Evolutionary conservation across 2,888 invertebrate species (phyloP), one percentile per base, ranked within the genome.

Genomic region (Xestia rhomboidea): DNA sequence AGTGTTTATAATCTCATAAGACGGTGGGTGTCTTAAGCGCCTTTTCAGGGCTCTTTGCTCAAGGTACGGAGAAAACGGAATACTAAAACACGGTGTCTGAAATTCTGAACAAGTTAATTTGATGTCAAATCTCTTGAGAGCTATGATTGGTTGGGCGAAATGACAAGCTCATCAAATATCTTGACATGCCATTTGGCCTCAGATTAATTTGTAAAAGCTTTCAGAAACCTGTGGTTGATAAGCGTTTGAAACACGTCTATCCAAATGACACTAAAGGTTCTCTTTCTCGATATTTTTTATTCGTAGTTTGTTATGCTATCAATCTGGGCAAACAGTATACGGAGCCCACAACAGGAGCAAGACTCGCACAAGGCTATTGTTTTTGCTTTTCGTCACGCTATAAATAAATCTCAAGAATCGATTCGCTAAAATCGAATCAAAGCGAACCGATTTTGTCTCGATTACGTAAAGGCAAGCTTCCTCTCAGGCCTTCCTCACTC

Each of bases 401-500:
- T 46, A 74, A 75, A 64, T 64, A 18, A 57, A 78, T 74, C 15
- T 27, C n/a, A 27, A 66, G 18, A 74, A 57, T 66, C 64, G 57
- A 66, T 57, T 49, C n/a, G 6, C n/a, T 68, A 30, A 57, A 82
- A 77, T 64, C 44, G 21, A 71, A 60, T 30, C 63, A 54, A 44
- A 30, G n/a, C 62, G n/a, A 62, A 51, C 30, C 24, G 24, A 64
- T 77, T 54, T 64, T 38, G n/a, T 51, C 60, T 76, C 51, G 60
- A 67, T 88, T 84, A 86, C 73, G 69, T 80, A 86, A 81, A 64
- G 27, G 63, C 46, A 72, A 62, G 27, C 51, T 73, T 82, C 70
- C 69, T 74, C 38, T 24, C 67, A 62, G 18, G 63, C 41, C 76
- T 73, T 83, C 71, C 79, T 79, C 62, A 41, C 44, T 41, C 30